Evolutionary conservation across 2,888 invertebrate genomes (phyloP).

Genomic region (Macrophya alboannulata): DNA sequence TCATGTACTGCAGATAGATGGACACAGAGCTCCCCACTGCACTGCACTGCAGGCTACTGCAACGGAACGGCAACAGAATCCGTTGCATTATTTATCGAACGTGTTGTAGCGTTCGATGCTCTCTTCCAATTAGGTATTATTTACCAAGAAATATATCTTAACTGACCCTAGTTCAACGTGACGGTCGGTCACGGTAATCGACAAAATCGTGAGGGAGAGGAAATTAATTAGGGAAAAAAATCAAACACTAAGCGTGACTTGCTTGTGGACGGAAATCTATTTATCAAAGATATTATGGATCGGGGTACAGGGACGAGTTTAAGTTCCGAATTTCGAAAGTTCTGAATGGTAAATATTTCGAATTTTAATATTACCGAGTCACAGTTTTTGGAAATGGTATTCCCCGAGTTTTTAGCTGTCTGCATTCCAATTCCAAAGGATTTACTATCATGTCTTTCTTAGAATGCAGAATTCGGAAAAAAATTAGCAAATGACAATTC

Average conservation of each 20-base stretch:
- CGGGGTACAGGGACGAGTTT: too few relatives aligned
- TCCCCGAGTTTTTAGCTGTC: too few relatives aligned
- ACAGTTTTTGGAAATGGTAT: too few relatives aligned
- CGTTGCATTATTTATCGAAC: constrained; percentile 48
- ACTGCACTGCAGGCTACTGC: too few relatives aligned
- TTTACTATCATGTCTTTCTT: too few relatives aligned
- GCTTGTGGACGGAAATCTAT: neutral
- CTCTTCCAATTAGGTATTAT: constrained; percentile 48
- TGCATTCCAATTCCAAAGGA: too few relatives aligned
- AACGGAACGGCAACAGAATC: constrained; percentile 1
- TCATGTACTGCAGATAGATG: constrained; percentile 7
- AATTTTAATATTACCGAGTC: too few relatives aligned
- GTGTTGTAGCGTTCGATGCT: constrained; percentile 39
- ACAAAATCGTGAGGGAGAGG: neutral
- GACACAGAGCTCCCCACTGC: too few relatives aligned
- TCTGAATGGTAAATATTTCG: too few relatives aligned
- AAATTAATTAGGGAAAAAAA: constrained; percentile 3
- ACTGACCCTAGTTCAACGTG: constrained; percentile 9
- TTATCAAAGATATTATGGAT: neutral
- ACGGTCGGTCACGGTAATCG: neutral
- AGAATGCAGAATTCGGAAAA: neutral
- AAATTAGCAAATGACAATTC: neutral
- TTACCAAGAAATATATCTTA: constrained; percentile 41
- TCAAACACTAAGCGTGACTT: neutral
- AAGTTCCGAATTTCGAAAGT: too few relatives aligned